Conservation (phyloP, 2,888 invertebrate genomes). For the Cryptops parisi region DNA sequence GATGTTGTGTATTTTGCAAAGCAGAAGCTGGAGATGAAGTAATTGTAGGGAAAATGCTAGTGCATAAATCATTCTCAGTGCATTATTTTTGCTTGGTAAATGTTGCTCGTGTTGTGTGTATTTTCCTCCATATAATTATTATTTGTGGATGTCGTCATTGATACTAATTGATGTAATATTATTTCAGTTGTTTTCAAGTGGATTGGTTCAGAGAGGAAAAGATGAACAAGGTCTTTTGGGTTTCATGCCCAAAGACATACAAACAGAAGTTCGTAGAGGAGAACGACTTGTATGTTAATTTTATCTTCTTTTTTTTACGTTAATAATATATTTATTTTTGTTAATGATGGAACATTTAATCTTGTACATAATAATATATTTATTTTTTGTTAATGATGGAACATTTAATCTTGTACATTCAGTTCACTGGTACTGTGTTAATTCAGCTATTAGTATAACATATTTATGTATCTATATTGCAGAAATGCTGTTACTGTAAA, state of each 20-base stretch:
- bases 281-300: slow-evolving; percentile 47
- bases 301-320: too few relatives aligned
- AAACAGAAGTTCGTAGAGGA: slow-evolving; percentile 47
- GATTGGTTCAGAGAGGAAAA: slow-evolving; percentile 48
- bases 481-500: slow-evolving; percentile 55
- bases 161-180: too few relatives aligned
- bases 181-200: slow-evolving; percentile 54
- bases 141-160: neutral
- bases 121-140: neutral
- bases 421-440: too few relatives aligned
- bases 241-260: slow-evolving; percentile 53
- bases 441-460: too few relatives aligned
- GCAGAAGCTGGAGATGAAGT: neutral
- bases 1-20: slow-evolving; percentile 11
- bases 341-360: too few relatives aligned
- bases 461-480: too few relatives aligned
- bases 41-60: slow-evolving; percentile 20
- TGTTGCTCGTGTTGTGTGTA: slow-evolving; percentile 18
- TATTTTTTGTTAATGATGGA: too few relatives aligned
- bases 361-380: too few relatives aligned
- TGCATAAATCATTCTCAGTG: slow-evolving; percentile 40
- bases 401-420: too few relatives aligned
- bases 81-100: slow-evolving; percentile 65
- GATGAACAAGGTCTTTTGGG: slow-evolving; percentile 57
- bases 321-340: too few relatives aligned